Conservation (phyloP, 2,888 invertebrate species). For the Keiferia lycopersicella region DNA sequence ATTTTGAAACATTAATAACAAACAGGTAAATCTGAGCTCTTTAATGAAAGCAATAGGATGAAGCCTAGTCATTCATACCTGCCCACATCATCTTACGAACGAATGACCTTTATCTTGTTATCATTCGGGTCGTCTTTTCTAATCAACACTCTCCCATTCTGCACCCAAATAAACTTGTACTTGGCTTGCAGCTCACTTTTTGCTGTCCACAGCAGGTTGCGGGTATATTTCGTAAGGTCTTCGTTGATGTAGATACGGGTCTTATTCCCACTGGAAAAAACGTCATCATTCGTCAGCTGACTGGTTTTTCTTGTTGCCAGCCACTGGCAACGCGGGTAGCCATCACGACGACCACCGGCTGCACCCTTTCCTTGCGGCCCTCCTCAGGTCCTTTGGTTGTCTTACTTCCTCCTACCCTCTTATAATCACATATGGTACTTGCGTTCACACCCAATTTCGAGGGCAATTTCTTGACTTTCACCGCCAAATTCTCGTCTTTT, state of each 20-base stretch:
- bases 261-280: conserved; percentile 10
- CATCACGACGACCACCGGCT: conserved; percentile 1
- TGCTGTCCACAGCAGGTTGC: conserved; percentile 16
- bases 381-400: neutral
- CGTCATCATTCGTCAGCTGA: neutral
- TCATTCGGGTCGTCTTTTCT: conserved; percentile 16
- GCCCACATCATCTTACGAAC: neutral
- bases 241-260: conserved; percentile 20
- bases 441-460: neutral
- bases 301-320: neutral
- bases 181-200: conserved; percentile 13
- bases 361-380: neutral
- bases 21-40: no score
- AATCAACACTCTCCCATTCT: conserved; percentile 17
- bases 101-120: conserved; percentile 12
- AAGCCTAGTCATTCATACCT: no score
- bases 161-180: conserved; percentile 25
- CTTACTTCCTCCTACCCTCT: no score
- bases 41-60: no score
- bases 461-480: neutral
- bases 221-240: conserved; percentile 18
- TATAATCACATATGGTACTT: no score
- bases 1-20: no score
- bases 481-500: neutral
- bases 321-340: conserved; percentile 3